Evolutionary conservation across 2,888 invertebrate species (phyloP), one percentile per base, ranked within the genome.

Genomic region (Gibbula magus): DNA sequence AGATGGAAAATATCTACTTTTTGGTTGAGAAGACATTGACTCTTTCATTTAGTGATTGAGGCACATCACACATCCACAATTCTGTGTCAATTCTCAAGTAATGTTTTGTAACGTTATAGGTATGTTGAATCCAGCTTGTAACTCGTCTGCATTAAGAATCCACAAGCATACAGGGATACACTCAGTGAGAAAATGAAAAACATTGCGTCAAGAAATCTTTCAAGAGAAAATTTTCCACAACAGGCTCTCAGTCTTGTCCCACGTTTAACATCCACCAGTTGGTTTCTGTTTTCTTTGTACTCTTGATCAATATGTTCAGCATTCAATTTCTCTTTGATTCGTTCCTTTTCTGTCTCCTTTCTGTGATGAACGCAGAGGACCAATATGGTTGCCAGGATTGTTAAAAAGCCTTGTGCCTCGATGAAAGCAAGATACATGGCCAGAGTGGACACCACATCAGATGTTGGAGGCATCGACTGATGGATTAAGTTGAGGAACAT

Each of bases 401-500:
- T 29, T 13, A 75, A 13, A 25, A 75, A 51, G 10, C 75, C 75
- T 32, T 75, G 53, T 13, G 16, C 51, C 29, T 52, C 52, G 13
- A 52, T 45, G 22, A 75, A 0, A 8, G 22, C 75, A 10, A 52
- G 39, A 29, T 25, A 75, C 52, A 75, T 2, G 22, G 75, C 16
- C 0, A 75, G 52, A 8, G 10, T 20, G 16, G 75, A 75, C 1
- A 75, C 13, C 3, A 5, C 10, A n/a, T 73, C 70, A n/a, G 75
- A 75, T 10, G 75, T 52, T 20, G 52, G 52, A 7, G 75, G 75
- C 52, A 75, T 32, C 13, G 53, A 20, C 10, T 51, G 25, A 13
- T 75, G 53, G 16, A 75, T 75, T 13, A 52, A 22, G 53, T 22
- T 75, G 8, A 52, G 53, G 53, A 75, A 75, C 53, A 75, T 25